Conservation (phyloP, 2,113 vertebrate genomes). For the Lamprologus speciosus region DNA sequence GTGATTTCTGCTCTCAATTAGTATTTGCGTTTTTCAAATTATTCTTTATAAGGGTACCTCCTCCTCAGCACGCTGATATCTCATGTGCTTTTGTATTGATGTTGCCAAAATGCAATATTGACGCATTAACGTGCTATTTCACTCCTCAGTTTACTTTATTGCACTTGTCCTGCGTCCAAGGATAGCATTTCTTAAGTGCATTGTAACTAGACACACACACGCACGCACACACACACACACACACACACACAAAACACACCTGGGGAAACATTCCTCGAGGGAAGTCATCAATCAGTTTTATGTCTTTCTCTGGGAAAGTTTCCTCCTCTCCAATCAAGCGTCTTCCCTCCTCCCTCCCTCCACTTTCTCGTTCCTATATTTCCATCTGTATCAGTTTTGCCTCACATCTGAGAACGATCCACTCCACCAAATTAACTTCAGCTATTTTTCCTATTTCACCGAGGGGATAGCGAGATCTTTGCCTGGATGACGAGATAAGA, state of each 20-base stretch:
- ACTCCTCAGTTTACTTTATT: slow-evolving; percentile 60
- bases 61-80: neutral
- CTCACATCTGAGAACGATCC: slow-evolving; percentile 68
- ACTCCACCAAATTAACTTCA: slow-evolving; percentile 52
- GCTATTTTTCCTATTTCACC: slow-evolving; percentile 48
- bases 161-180: slow-evolving; percentile 66
- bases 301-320: slow-evolving; percentile 72
- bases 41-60: neutral
- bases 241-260: slow-evolving; percentile 60
- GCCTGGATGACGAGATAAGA: slow-evolving; percentile 35
- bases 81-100: neutral
- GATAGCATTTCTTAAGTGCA: slow-evolving; percentile 55
- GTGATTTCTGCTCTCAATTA: slow-evolving; percentile 28
- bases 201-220: slow-evolving; percentile 18
- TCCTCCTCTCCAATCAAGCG: slow-evolving; percentile 63
- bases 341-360: slow-evolving; percentile 13
- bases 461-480: slow-evolving; percentile 18
- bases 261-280: slow-evolving; percentile 75
- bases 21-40: neutral
- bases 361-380: slow-evolving; percentile 50
- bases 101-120: slow-evolving; percentile 36
- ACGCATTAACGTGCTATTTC: slow-evolving; percentile 49
- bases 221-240: neutral
- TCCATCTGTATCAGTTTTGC: slow-evolving; percentile 72
- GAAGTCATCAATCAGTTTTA: slow-evolving; percentile 80